Base-by-base conservation (phyloP, 2,888 invertebrate species). In the Hedychridium roseum region DNA sequence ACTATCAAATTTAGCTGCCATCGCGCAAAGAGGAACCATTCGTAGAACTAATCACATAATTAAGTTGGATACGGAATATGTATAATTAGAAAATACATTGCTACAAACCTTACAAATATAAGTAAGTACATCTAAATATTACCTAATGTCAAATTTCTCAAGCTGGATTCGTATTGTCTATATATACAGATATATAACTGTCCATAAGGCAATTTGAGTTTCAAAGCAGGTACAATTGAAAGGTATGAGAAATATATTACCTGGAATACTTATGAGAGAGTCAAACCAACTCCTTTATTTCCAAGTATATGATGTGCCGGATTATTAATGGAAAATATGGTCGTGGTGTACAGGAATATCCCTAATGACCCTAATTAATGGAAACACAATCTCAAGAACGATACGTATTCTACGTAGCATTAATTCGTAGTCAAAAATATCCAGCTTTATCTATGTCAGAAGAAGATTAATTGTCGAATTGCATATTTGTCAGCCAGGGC, bases 161-260 rank as follows among this genome's bases (percentile, higher is more conserved):
- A 43, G 27, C 54, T 55, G 58, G 64, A 54, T 48, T 62, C 64
- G 70, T 74, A 76, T 76, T 76, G 74, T 76, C 74, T 73, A 70
- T 71, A 73, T 74, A 60, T 70, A 73, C 72, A 75, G 57, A 54
- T 60, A 57, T 57, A 60, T 71, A 70, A 74, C 71, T 76, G 71
- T 74, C 74, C 67, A 72, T 74, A 76, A 74, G 76, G 74, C 74
- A 76, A 76, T 76, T 68, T 70, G 71, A 74, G 73, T 74, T 73
- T 72, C 68, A 60, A 75, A 76, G 74, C 74, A 76, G 73, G 74
- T 76, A 76, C 74, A 68, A 61, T 63, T 58, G 62, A 62, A 65
- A 57, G 59, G 59, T 61, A 53, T 23, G 9, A 21, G 41, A 31
- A 56, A 55, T 50, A 56, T 44, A 50, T 51, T 57, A 39, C 47